Base-by-base conservation (phyloP, 2,113 vertebrate genomes). In the Noturus placidus region DNA sequence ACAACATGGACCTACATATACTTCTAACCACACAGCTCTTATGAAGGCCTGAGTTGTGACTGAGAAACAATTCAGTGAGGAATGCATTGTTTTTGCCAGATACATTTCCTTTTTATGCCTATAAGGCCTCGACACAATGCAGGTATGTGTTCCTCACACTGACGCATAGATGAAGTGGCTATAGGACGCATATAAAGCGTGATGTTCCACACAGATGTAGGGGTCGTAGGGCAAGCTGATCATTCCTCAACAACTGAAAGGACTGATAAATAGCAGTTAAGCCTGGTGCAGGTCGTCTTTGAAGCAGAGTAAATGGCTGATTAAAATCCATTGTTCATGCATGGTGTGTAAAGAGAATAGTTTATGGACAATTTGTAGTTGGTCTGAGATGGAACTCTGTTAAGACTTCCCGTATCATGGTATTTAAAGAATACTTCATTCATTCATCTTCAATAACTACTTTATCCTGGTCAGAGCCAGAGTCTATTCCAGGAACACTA, bases 111-210 rank as follows among this genome's bases (percentile, higher is more conserved):
- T 76, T 76, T 30, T 27, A 30, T 22, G 54, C 27, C 56, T 50
- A 46, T 0, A 52, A 52, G 11, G 11, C 74, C 11, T 78, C 8
- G 5, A n/a, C 25, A 78, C 74, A 27, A 52, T 42, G 46, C 69
- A 76, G 67, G n/a, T 63, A n/a, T 35, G 65, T 70, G 89, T 80
- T 33, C 82, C 88, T 87, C 89, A 76, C 92, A 90, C 87, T 90
- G 91, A 89, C 76, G 50, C 90, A 89, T 90, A 91, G 86, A 92
- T 91, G 81, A 83, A 83, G 56, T 61, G 27, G 35, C 20, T 25
- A 63, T 35, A 33, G 90, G 74, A 88, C 76, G 85, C 63, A 90
- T 88, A 84, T 38, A 52, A 72, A 25, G n/a, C 20, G 35, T 91
- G 85, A 52, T 22, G n/a, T 82, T 65, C 33, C 38, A 15, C 4